These are phyloP conservation scores for Chalcis sispes DNA, from an alignment of 2,888 invertebrate species.

Conservation along the genomic window DNA sequence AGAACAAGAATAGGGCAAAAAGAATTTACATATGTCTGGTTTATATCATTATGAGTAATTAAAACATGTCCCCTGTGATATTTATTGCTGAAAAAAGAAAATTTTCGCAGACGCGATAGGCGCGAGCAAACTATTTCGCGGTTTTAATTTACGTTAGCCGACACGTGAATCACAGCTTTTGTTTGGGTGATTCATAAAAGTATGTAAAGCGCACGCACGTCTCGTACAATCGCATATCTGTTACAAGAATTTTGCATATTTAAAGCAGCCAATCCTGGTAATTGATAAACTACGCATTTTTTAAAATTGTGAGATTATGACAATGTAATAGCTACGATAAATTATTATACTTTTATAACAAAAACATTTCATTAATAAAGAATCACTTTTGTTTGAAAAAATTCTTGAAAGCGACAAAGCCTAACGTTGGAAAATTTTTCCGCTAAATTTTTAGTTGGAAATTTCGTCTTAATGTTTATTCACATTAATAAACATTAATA, in stretches of 20 bases:
- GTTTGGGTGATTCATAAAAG: constrained; percentile 52
- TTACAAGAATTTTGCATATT: constrained; percentile 44
- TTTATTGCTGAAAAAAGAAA: constrained; percentile 41
- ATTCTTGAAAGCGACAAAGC: too few relatives aligned
- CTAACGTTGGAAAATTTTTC: too few relatives aligned
- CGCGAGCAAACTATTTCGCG: constrained; percentile 22
- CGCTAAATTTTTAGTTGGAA: too few relatives aligned
- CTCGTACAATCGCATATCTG: constrained; percentile 40
- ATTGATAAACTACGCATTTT: constrained; percentile 7
- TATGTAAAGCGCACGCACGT: constrained; percentile 26
- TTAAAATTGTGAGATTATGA: neutral
- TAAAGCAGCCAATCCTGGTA: neutral
- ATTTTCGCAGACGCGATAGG: neutral
- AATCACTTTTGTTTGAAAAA: too few relatives aligned
- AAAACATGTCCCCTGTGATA: constrained; percentile 17
- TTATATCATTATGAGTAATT: constrained; percentile 45
- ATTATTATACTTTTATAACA: too few relatives aligned
- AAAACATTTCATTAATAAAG: too few relatives aligned
- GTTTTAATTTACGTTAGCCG: constrained; percentile 41
- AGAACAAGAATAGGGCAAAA: neutral
- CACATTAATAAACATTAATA: too few relatives aligned
- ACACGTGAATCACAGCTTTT: constrained; percentile 52
- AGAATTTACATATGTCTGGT: constrained; percentile 24
- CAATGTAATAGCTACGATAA: too few relatives aligned
- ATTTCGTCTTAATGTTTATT: too few relatives aligned